Conservation (phyloP, 2,888 invertebrate genomes). For the Mimumesa dahlbomi region DNA sequence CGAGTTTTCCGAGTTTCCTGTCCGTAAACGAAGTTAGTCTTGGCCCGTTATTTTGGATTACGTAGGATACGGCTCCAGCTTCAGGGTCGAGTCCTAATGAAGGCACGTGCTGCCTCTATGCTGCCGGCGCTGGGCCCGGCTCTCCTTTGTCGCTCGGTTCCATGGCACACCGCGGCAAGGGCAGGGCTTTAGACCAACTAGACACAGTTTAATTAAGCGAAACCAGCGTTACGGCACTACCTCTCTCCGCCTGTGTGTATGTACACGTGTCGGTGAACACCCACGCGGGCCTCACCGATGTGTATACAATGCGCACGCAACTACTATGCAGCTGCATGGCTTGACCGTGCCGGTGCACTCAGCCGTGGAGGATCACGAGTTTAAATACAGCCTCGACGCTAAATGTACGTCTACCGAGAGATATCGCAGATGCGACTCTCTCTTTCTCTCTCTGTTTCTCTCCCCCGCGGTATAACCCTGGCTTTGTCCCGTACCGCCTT, state of each 20-base stretch:
- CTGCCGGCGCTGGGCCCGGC: slow-evolving; percentile 45
- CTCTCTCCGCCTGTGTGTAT: slow-evolving; percentile 25
- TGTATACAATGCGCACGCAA: slow-evolving; percentile 20
- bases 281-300: slow-evolving; percentile 28
- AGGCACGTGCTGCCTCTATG: slow-evolving; percentile 67
- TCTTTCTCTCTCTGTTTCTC: background rate
- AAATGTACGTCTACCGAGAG: slow-evolving; percentile 23
- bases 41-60: slow-evolving; percentile 70
- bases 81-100: slow-evolving; percentile 68
- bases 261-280: slow-evolving; percentile 60
- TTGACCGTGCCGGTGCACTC: slow-evolving; percentile 33
- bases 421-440: slow-evolving; percentile 10
- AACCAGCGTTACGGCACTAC: slow-evolving; percentile 64
- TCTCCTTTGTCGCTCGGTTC: slow-evolving; percentile 57
- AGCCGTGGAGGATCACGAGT: slow-evolving; percentile 43
- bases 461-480: background rate
- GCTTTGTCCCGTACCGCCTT: no score
- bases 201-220: slow-evolving; percentile 77
- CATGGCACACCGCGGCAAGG: slow-evolving; percentile 46
- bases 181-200: slow-evolving; percentile 67
- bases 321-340: slow-evolving; percentile 33
- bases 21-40: slow-evolving; percentile 64
- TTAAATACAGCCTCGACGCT: slow-evolving; percentile 42
- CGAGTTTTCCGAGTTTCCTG: slow-evolving; percentile 56
- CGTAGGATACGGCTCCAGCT: slow-evolving; percentile 42